A percentile compares a stretch with the other conserved stretches of the same genome.
phyloP scores from a whole-genome alignment of 2,888 invertebrate genomes.

The Tipula helvola region DNA sequence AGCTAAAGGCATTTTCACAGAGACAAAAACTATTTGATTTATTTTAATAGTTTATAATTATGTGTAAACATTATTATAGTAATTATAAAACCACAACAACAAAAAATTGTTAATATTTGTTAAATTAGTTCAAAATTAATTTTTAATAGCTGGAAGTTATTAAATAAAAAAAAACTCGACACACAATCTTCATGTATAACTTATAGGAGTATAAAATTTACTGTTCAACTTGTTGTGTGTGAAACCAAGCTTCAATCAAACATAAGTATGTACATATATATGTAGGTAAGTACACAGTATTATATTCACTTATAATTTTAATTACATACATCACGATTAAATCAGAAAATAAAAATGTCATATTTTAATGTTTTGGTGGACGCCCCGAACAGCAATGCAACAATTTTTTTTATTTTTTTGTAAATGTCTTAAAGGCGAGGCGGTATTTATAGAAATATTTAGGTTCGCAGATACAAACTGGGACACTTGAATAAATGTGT shows the following conservation, averaged over 20 bases:
- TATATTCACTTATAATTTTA: neutral
- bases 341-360: neutral
- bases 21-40: neutral
- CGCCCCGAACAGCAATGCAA: neutral
- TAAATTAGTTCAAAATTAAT: neutral
- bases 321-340: neutral
- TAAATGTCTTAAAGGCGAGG: neutral
- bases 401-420: neutral
- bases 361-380: neutral
- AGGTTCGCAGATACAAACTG: neutral
- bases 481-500: neutral
- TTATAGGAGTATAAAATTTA: neutral
- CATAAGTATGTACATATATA: neutral
- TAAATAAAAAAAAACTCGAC: neutral
- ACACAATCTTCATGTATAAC: neutral
- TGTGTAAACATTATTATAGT: neutral
- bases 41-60: neutral
- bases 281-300: neutral
- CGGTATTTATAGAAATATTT: neutral
- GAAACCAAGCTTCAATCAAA: neutral
- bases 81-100: neutral
- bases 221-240: neutral
- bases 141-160: neutral
- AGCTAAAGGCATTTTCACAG: neutral
- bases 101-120: neutral